Evolutionary conservation across 1,140 invertebrate species (phyloP).

Genomic region (Magallana gigas): DNA sequence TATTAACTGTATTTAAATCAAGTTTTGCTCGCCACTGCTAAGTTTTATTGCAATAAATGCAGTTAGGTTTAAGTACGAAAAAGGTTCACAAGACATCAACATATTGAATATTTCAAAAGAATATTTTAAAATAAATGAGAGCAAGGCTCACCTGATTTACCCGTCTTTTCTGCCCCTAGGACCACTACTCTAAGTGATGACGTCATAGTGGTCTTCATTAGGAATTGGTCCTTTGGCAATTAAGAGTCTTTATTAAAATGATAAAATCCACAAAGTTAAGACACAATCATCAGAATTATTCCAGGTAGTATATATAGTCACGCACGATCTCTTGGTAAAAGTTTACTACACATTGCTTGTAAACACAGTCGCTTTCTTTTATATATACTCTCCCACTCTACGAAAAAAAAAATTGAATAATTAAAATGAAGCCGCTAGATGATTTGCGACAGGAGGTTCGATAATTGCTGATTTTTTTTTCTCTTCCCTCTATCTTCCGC

Average conservation of each 20-base stretch:
- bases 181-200: constrained; percentile 54
- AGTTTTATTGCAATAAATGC: too few species aligned
- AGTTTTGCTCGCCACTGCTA: too few species aligned
- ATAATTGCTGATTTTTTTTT: constrained; percentile 30
- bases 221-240: constrained; percentile 6
- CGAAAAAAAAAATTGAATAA: background rate
- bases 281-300: too few species aligned
- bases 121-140: too few species aligned
- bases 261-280: too few species aligned
- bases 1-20: too few species aligned
- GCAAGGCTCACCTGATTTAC: constrained; percentile 63
- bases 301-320: too few species aligned
- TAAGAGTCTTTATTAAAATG: background rate
- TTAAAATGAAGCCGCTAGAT: background rate
- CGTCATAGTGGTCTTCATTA: constrained; percentile 48
- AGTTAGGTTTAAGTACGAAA: too few species aligned
- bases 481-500: background rate
- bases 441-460: constrained; percentile 3
- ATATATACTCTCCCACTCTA: background rate
- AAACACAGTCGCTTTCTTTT: background rate
- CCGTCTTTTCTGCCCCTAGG: constrained; percentile 59
- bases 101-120: background rate
- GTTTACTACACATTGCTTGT: background rate
- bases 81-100: background rate
- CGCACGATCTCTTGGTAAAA: too few species aligned